phyloP scores from a whole-genome alignment of 2,888 invertebrate species.

The Conomelus anceps region DNA sequence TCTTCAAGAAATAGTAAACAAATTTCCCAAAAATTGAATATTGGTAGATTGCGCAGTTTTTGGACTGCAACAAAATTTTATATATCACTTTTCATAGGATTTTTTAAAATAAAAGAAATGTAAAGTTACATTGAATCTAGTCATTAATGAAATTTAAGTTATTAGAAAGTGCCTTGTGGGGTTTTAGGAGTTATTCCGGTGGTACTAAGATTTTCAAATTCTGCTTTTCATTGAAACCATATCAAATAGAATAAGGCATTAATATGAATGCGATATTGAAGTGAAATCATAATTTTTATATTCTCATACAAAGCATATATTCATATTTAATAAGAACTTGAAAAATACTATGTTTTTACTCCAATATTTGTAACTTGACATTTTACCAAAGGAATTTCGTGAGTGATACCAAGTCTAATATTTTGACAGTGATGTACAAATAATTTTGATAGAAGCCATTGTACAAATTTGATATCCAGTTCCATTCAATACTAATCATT shows the following conservation, averaged over 20 bases:
- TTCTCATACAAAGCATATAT: background rate
- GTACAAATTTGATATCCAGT: background rate
- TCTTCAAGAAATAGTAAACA: too few relatives aligned
- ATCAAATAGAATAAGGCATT: background rate
- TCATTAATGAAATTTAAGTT: background rate
- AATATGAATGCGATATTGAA: background rate
- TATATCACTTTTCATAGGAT: background rate
- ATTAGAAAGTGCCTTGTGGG: background rate
- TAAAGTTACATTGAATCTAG: background rate
- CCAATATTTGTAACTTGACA: background rate
- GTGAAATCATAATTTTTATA: background rate
- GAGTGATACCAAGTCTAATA: background rate
- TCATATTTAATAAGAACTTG: background rate
- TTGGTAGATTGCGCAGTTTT: too few relatives aligned
- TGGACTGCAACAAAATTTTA: too few relatives aligned
- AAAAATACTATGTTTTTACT: background rate
- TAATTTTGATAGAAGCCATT: background rate
- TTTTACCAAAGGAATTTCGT: background rate
- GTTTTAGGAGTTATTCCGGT: background rate
- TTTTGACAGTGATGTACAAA: background rate
- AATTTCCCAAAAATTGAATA: too few relatives aligned
- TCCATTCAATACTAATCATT: background rate
- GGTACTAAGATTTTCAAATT: background rate
- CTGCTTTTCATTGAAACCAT: background rate
- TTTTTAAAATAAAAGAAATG: background rate